Percentiles rank a stretch among this genome's conserved stretches.
Conservation (phyloP, 2,113 vertebrate species). For the Cyrtonyx montezumae region DNA sequence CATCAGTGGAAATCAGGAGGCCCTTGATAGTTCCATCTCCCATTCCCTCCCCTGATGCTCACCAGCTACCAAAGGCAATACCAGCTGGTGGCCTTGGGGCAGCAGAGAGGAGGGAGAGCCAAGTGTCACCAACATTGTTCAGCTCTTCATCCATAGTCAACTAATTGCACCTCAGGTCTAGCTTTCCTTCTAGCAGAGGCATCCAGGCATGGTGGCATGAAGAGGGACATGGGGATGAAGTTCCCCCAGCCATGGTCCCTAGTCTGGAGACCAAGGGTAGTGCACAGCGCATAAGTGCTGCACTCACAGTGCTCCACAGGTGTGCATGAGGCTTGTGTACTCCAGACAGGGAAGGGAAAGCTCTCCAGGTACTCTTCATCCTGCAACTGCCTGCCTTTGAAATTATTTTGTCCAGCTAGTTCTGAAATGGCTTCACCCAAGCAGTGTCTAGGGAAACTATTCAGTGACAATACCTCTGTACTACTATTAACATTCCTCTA, state of each 20-base stretch:
- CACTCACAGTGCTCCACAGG: fast-evolving
- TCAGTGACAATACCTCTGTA: background rate
- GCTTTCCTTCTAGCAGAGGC: background rate
- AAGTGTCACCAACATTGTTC: background rate
- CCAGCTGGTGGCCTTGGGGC: background rate
- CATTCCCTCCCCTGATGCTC: background rate
- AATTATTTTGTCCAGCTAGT: background rate
- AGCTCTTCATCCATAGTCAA: background rate
- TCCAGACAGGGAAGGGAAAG: background rate
- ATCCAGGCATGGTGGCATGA: background rate
- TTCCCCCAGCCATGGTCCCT: fast-evolving
- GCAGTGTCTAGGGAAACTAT: background rate
- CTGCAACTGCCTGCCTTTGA: background rate
- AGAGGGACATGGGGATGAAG: fast-evolving
- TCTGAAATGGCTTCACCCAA: background rate
- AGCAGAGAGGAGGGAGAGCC: background rate
- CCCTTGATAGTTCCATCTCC: background rate
- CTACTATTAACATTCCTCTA: background rate
- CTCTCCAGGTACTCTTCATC: background rate
- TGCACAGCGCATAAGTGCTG: fast-evolving
- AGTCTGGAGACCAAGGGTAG: fast-evolving
- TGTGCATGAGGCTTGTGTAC: background rate
- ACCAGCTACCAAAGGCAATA: background rate
- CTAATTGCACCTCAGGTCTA: background rate
- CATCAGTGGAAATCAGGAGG: background rate